A percentile compares a stretch with the other conserved stretches of the same genome.
Evolutionary conservation across 2,888 invertebrate genomes (phyloP).

Genomic region (Ametastegia equiseti): DNA sequence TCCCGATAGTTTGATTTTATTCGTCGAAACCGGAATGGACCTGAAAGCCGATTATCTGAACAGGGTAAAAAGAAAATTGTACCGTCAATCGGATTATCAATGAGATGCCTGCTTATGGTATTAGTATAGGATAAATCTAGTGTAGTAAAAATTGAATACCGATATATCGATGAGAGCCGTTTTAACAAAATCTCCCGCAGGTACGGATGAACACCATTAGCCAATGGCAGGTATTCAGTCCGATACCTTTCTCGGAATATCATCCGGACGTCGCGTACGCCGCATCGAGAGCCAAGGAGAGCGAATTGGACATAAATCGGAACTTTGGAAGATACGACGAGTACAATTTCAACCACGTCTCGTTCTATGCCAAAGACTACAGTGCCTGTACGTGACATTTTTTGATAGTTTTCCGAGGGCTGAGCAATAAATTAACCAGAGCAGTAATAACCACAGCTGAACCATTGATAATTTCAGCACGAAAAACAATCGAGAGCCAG

Average conservation of each 20-base stretch:
- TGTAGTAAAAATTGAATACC: background rate
- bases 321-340: constrained; percentile 88
- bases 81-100: background rate
- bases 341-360: constrained; percentile 84
- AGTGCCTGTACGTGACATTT: constrained; percentile 78
- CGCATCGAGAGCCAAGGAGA: constrained; percentile 71
- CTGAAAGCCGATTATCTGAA: constrained; percentile 92
- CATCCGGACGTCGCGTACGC: constrained; percentile 82
- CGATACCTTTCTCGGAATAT: constrained; percentile 94
- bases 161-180: constrained; percentile 32
- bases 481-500: constrained; percentile 79
- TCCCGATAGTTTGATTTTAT: constrained; percentile 85
- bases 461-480: no score
- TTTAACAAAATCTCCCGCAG: constrained; percentile 78
- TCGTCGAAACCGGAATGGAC: constrained; percentile 83
- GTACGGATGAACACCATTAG: constrained; percentile 96
- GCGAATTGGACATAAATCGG: constrained; percentile 83
- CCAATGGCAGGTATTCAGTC: constrained; percentile 92
- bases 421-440: background rate
- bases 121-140: no score
- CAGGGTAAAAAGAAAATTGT: constrained; percentile 79
- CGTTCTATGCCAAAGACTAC: constrained; percentile 92
- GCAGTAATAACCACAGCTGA: no score
- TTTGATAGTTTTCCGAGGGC: background rate
- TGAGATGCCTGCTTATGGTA: background rate